Percentiles rank a stretch among this genome's conserved stretches.
These are phyloP conservation scores for Melipona bicolor DNA, from an alignment of 2,888 invertebrate species.

Conservation along the genomic window DNA sequence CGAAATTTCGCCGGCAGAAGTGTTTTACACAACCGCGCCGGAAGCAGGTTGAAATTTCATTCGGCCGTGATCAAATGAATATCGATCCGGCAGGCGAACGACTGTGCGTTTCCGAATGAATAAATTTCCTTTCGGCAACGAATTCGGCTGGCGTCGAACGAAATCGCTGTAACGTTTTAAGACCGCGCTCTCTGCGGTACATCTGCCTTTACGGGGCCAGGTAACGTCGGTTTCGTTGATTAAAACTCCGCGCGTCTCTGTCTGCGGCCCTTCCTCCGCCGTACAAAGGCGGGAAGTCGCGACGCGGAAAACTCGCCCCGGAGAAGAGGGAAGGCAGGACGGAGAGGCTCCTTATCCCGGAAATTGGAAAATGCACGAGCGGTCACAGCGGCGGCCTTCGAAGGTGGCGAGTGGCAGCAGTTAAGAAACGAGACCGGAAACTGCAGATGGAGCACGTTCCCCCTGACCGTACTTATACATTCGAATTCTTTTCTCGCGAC, in stretches of 20 bases:
- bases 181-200: not conserved
- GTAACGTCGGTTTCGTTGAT: slow-evolving; percentile 73
- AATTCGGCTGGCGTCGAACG: not conserved
- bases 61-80: not conserved
- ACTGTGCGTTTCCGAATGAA: not conserved
- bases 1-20: not conserved
- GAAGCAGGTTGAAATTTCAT: not conserved
- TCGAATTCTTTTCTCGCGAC: slow-evolving; percentile 59
- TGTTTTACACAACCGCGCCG: not conserved
- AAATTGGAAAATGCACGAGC: slow-evolving; percentile 67
- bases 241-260: slow-evolving; percentile 67
- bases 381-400: slow-evolving; percentile 42
- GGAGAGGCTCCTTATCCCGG: slow-evolving; percentile 59
- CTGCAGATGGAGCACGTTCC: slow-evolving; percentile 58
- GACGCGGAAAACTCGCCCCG: slow-evolving; percentile 8
- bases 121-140: not conserved
- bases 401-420: slow-evolving; percentile 15
- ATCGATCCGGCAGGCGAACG: not conserved
- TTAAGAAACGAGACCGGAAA: slow-evolving; percentile 36
- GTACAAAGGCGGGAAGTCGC: not conserved
- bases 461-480: slow-evolving; percentile 66
- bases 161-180: not conserved
- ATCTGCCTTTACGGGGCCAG: not conserved
- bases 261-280: not conserved
- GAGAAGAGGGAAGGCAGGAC: not conserved